Evolutionary conservation across 2,888 invertebrate genomes (phyloP), one percentile per base, ranked within the genome.

Genomic region (Caenorhabditis auriculariae): DNA sequence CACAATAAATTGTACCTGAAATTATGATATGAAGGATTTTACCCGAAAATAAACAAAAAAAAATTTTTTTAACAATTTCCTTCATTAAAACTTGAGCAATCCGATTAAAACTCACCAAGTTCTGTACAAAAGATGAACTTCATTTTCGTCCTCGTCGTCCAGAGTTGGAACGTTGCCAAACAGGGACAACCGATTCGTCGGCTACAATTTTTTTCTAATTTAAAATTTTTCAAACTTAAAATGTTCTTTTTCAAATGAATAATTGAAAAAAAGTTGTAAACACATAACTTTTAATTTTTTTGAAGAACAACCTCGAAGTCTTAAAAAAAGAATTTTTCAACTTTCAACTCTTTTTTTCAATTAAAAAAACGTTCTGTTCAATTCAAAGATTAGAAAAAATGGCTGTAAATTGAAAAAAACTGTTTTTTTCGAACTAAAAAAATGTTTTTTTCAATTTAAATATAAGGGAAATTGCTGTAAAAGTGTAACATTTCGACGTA

Each of bases 1-100:
- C 64, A 69, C 7, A 73, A 48, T 52, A 73, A 63, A 41, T 70
- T 67, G 50, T 59, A 63, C 57, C 57, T 32, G 15, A 17, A 47
- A 29, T 9, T 15, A 4, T 5, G 2, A 27, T 3, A 26, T 26
- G 4, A 9, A 12, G 9, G 35, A 32, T 32, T 32, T n/a, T 12
- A 32, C n/a, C 9, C n/a, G 35, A 12, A n/a, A 32, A n/a, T 32
- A n/a, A 32, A 12, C n/a, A n/a, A n/a, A n/a, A n/a, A n/a, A n/a
- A n/a, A n/a, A n/a, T n/a, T n/a, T n/a, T n/a, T n/a, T n/a, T n/a
- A n/a, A n/a, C n/a, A n/a, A n/a, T n/a, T n/a, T n/a, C n/a, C n/a
- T n/a, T n/a, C n/a, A n/a, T n/a, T n/a, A n/a, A n/a, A n/a, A n/a
- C n/a, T n/a, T n/a, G n/a, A n/a, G n/a, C n/a, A n/a, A n/a, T 21